Evolutionary conservation across 2,888 invertebrate genomes (phyloP).

Genomic region (Mythimna pallens): DNA sequence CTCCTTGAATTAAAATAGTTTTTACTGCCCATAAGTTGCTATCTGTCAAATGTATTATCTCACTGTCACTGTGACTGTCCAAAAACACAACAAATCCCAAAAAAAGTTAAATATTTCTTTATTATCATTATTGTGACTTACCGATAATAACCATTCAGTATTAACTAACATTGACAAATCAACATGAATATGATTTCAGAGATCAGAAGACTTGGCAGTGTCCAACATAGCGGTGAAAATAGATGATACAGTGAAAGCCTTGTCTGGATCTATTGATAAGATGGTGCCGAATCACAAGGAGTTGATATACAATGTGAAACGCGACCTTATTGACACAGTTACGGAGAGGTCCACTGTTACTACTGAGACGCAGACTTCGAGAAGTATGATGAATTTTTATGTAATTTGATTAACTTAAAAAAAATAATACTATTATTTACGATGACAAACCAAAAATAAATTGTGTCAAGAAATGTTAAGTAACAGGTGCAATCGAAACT

Average conservation of each 20-base stretch:
- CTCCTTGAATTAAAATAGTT: background rate
- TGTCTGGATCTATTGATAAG: constrained; percentile 91
- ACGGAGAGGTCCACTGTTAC: constrained; percentile 81
- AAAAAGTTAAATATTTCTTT: background rate
- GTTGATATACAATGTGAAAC: constrained; percentile 91
- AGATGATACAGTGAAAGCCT: constrained; percentile 88
- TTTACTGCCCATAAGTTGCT: background rate
- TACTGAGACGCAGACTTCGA: constrained; percentile 87
- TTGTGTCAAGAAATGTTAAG: background rate
- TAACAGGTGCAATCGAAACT: background rate
- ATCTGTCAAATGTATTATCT: constrained; percentile 9
- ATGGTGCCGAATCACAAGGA: constrained; percentile 92
- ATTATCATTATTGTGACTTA: background rate
- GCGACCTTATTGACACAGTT: constrained; percentile 92
- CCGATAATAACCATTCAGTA: background rate
- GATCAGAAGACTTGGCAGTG: constrained; percentile 90
- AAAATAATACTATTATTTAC: background rate
- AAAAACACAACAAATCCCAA: background rate
- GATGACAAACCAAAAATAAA: background rate
- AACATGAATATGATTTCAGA: constrained; percentile 76
- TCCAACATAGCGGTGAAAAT: constrained; percentile 91
- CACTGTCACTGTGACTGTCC: constrained; percentile 23
- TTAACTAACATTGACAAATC: background rate
- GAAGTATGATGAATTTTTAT: constrained; percentile 68
- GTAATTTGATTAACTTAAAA: background rate